Base-by-base conservation (phyloP, 2,113 vertebrate species). In the Ciconia maguari region DNA sequence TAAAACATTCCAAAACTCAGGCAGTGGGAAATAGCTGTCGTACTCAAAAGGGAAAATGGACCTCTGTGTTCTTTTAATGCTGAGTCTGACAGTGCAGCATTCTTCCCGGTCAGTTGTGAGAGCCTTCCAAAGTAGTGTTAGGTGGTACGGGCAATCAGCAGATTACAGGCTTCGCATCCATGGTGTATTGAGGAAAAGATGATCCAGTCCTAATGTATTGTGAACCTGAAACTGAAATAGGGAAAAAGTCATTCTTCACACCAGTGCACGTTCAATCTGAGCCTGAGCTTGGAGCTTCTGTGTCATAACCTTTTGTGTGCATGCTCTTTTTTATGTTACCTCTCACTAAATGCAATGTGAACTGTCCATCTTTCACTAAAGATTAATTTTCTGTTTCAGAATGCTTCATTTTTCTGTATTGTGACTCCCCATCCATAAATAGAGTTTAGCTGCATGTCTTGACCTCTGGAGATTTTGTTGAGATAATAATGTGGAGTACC, bases 91-190 rank as follows among this genome's bases (percentile, higher is more conserved):
- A 22, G 60, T 29, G 27, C 8, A 57, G 15, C 24, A 61, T 41
- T 66, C 48, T 68, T 29, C 20, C 11, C 38, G 27, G 5, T 61
- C 11, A 3, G 34, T 88, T 69, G 26, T 57, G 72, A 79, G 54
- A 68, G 9, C 18, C 60, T 83, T 83, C 46, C 30, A 25, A n/a
- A 77, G 34, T 30, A 55, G 24, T 10, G 20, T 38, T 46, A 46
- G 24, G 41, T 7, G 9, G 7, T 38, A 29, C 22, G 1, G 19
- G 7, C 32, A 34, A 13, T 58, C 29, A 75, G 61, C 30, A 17
- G n/a, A 21, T 62, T 22, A 21, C 17, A 24, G 13, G 22, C 15
- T 55, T 64, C 2, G 2, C 1, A 0, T 68, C 30, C 19, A 9
- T 22, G 11, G 41, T 32, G 7, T 30, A 20, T 34, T 61, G 48